These are phyloP conservation scores for Psylliodes chrysocephalus DNA, from an alignment of 2,888 invertebrate genomes.

Conservation along the genomic window DNA sequence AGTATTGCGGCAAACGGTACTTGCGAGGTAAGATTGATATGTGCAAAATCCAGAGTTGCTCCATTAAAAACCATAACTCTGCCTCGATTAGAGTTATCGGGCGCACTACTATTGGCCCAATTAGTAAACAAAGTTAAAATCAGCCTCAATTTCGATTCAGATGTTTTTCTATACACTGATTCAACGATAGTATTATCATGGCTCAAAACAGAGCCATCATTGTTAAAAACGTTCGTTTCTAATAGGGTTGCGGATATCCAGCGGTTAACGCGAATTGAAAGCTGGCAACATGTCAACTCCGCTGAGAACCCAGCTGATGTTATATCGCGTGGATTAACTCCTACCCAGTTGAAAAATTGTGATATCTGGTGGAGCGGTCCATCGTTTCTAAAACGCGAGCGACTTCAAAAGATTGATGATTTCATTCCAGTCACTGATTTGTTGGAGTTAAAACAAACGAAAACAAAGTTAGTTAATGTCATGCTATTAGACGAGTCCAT, in stretches of 20 bases:
- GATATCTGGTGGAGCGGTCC: not conserved
- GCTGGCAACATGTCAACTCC: slow-evolving; percentile 8
- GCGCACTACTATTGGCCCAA: not conserved
- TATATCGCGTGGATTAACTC: not conserved
- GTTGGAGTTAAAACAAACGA: not conserved
- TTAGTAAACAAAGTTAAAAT: not conserved
- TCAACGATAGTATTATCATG: slow-evolving; percentile 48
- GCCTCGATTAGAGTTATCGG: slow-evolving; percentile 5
- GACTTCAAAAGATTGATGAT: not conserved
- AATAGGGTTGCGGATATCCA: slow-evolving; percentile 6
- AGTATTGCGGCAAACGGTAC: not conserved
- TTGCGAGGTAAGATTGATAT: not conserved
- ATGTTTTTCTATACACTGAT: slow-evolving; percentile 32
- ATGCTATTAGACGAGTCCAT: not conserved
- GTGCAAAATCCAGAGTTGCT: slow-evolving; percentile 13
- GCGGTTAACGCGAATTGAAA: not conserved
- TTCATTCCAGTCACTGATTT: not conserved
- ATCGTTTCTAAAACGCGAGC: not conserved
- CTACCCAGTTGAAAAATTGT: not conserved
- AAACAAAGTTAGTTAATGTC: not conserved
- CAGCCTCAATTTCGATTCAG: not conserved
- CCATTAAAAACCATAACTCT: slow-evolving; percentile 5
- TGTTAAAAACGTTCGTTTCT: slow-evolving; percentile 46
- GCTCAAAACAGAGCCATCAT: slow-evolving; percentile 35
- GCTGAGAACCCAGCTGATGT: slow-evolving; percentile 3